Base-by-base conservation (phyloP, 2,888 invertebrate species). In the Thelaira solivaga region DNA sequence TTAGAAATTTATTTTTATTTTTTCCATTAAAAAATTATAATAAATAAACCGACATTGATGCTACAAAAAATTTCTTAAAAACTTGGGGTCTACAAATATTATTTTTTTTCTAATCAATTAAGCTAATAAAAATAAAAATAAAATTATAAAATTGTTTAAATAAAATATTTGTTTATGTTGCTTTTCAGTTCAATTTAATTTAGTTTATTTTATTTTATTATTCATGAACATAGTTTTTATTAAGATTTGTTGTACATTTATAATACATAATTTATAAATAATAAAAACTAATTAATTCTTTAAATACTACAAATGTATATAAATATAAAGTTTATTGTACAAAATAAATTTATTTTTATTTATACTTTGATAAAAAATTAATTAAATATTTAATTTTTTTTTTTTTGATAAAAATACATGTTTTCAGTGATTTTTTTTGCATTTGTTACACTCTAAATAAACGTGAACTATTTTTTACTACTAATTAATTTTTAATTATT, bases 221-320 rank as follows among this genome's bases (percentile, higher is more conserved):
- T 47, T 51, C 20, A 47, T 68, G 47, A 68, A 57, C 36, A 68
- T 5, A 5, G 26, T n/a, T 65, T 8, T 31, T 51, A 29, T 59
- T 59, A 41, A 51, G 69, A 31, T 49, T 22, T 69, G 51, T 71
- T 41, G 31, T 51, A 71, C 61, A 68, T 57, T 55, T 57, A 31
- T 29, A n/a, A 43, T 59, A 59, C 29, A 59, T 61, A 22, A 39
- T 61, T 16, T 51, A 26, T 62, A 62, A 72, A 62, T 57, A 62
- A 72, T 62, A 22, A 41, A 49, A 45, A 39, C 39, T 51, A 36
- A 34, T 45, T 72, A 20, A 55, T 20, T 55, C 10, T 31, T 34
- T 62, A 45, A 45, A 36, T 29, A 5, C 29, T 72, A 55, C n/a
- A 57, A 24, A 4, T 4, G 4, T 26, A 26, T 6, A 26, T 39